These are phyloP conservation scores for Drosophila helvetica DNA, from an alignment of 2,888 invertebrate genomes.

Conservation along the genomic window DNA sequence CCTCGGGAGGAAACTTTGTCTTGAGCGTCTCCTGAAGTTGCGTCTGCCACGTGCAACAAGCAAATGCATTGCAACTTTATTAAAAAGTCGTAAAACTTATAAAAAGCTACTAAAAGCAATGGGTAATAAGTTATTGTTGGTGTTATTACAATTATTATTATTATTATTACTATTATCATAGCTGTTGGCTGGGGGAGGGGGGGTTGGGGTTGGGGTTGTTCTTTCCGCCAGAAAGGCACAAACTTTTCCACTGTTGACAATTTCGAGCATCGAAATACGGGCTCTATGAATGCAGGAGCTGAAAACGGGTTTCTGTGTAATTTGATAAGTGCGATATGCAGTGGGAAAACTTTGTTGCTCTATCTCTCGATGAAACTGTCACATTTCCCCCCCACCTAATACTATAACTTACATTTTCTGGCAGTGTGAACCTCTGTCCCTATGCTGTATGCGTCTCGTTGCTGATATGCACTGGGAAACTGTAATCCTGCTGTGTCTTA, in stretches of 20 bases:
- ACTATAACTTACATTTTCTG: no score
- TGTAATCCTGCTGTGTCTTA: no score
- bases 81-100: constrained; percentile 79
- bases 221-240: constrained; percentile 3
- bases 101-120: constrained; percentile 76
- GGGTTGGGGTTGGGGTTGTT: no score
- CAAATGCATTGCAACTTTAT: constrained; percentile 77
- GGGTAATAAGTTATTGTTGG: constrained; percentile 75
- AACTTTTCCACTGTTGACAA: constrained; percentile 45
- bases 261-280: constrained; percentile 33
- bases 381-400: no score
- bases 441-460: no score
- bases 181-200: no score
- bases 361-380: no score
- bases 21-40: constrained; percentile 49
- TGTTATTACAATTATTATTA: constrained; percentile 40
- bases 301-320: constrained; percentile 21
- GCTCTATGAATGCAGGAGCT: no score
- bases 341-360: constrained; percentile 35
- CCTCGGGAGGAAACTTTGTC: constrained; percentile 66
- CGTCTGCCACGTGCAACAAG: constrained; percentile 53
- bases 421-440: no score
- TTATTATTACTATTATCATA: constrained; percentile 1
- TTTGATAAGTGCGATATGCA: constrained; percentile 47
- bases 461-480: no score